Conservation (phyloP, 2,888 invertebrate species). For the Strigamia transsilvanica region DNA sequence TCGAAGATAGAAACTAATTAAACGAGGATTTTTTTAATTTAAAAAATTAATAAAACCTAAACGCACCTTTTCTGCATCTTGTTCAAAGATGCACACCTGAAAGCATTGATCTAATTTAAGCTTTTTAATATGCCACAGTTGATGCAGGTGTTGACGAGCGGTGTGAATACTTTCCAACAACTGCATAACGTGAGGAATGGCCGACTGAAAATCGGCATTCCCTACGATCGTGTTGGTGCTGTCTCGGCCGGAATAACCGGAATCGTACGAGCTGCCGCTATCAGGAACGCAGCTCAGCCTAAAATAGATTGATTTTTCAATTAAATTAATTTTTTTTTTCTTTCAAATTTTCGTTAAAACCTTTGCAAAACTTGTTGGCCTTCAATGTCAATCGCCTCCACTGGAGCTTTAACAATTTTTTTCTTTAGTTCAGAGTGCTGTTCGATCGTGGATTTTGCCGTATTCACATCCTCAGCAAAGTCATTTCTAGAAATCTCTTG, state of each 20-base stretch:
- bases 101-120: conserved; percentile 95
- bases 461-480: conserved; percentile 92
- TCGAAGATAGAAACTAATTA: conserved; percentile 39
- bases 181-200: conserved; percentile 61
- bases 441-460: conserved; percentile 90
- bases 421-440: conserved; percentile 93
- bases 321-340: background rate
- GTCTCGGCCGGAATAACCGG: conserved; percentile 77
- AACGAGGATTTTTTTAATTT: background rate
- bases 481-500: conserved; percentile 92
- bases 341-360: conserved; percentile 58
- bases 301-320: conserved; percentile 56
- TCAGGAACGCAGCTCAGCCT: conserved; percentile 66
- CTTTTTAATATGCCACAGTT: conserved; percentile 94
- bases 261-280: conserved; percentile 73
- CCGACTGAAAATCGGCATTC: conserved; percentile 72
- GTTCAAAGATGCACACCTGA: conserved; percentile 92
- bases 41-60: background rate
- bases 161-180: conserved; percentile 77
- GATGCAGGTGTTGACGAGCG: conserved; percentile 88
- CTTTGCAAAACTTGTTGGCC: conserved; percentile 74
- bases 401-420: conserved; percentile 89
- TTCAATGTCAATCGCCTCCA: conserved; percentile 90
- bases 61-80: conserved; percentile 89
- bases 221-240: conserved; percentile 68